These are phyloP conservation scores for Allolobophora icterica DNA, from an alignment of 2,888 invertebrate species.

Conservation along the genomic window DNA sequence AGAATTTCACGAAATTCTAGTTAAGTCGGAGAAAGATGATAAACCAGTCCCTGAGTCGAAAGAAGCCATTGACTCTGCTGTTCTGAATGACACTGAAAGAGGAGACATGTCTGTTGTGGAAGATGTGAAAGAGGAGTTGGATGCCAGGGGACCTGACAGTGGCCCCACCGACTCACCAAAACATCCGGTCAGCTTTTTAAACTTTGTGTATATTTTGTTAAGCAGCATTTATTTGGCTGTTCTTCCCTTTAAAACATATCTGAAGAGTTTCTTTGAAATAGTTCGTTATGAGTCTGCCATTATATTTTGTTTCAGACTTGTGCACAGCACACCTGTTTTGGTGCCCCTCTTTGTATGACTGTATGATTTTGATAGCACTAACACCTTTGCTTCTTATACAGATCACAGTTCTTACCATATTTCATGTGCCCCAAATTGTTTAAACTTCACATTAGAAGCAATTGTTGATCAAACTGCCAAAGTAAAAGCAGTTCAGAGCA, in stretches of 20 bases:
- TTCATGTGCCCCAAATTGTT: no score
- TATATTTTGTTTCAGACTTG: no score
- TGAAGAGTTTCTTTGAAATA: background rate
- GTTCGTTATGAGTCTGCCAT: background rate
- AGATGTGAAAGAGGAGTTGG: conserved; percentile 24
- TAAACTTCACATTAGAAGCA: no score
- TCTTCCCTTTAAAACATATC: background rate
- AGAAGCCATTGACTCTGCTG: background rate
- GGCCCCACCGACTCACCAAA: background rate
- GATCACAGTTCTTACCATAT: no score
- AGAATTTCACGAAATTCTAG: background rate
- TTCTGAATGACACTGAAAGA: background rate
- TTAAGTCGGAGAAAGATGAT: background rate
- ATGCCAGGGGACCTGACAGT: background rate
- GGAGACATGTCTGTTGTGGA: background rate
- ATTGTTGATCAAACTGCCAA: no score
- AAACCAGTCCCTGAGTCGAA: no score
- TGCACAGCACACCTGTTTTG: no score
- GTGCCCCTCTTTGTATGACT: no score
- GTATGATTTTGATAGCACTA: no score
- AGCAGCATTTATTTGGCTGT: background rate
- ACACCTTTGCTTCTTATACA: no score
- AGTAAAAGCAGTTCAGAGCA: no score
- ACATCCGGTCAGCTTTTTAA: background rate
- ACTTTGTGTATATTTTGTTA: background rate